Evolutionary conservation across 2,888 invertebrate genomes (phyloP).

Genomic region (Mimas tiliae): DNA sequence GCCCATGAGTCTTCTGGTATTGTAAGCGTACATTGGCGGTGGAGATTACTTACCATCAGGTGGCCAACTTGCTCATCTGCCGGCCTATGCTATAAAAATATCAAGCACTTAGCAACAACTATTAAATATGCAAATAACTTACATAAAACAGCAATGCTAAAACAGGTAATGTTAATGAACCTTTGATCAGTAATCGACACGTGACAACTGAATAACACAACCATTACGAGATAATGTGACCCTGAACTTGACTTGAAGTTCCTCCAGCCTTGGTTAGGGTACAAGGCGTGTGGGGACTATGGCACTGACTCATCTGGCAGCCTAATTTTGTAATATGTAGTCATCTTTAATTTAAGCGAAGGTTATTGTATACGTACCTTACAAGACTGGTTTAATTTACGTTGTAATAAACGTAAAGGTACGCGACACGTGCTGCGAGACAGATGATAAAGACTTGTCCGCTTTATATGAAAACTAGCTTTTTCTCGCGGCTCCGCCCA

Average conservation of each 20-base stretch:
- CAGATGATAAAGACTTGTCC: no score
- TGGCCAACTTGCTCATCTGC: no score
- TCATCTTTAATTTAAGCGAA: not conserved
- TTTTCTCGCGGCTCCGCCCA: no score
- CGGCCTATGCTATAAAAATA: no score
- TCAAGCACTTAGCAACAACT: not conserved
- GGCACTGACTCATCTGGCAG: no score
- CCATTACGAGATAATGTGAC: conserved; percentile 26
- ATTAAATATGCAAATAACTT: not conserved
- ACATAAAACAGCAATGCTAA: conserved; percentile 21
- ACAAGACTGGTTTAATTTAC: no score
- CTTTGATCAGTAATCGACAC: not conserved
- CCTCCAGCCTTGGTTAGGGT: conserved; percentile 34
- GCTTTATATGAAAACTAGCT: no score
- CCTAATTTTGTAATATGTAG: not conserved
- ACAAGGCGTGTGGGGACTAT: not conserved
- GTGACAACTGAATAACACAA: not conserved
- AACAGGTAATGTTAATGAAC: conserved; percentile 33
- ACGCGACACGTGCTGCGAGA: no score
- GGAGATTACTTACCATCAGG: no score
- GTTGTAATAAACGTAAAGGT: no score
- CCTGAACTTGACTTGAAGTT: conserved; percentile 54
- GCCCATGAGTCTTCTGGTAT: no score
- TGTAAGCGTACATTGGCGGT: no score
- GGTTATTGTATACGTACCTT: not conserved